phyloP scores from a whole-genome alignment of 1,140 invertebrate genomes.

The Calephelis nemesis region DNA sequence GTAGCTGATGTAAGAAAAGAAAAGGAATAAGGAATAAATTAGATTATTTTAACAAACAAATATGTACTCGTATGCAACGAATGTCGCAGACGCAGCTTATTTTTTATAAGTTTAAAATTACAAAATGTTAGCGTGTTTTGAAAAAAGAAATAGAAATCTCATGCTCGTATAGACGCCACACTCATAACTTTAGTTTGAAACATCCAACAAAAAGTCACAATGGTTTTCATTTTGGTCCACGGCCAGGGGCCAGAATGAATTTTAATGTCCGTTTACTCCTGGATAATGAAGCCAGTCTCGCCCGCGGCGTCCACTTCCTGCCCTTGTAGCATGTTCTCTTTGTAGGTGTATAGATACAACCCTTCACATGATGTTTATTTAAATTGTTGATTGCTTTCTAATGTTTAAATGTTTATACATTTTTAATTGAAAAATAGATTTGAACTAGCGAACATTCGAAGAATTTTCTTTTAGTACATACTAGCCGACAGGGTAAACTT shows the following conservation, averaged over 20 bases:
- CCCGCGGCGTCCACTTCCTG: not conserved
- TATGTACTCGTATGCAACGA: too few species aligned
- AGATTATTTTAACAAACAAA: too few species aligned
- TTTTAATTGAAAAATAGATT: too few species aligned
- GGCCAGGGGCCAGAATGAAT: slow-evolving; percentile 9
- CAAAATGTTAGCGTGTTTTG: too few species aligned
- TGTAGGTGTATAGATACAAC: not conserved
- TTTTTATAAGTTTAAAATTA: too few species aligned
- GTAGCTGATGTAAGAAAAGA: too few species aligned
- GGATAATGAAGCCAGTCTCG: slow-evolving; percentile 7
- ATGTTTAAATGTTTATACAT: not conserved
- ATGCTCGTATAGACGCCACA: not conserved
- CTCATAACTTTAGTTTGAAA: not conserved
- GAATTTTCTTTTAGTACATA: too few species aligned
- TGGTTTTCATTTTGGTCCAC: slow-evolving; percentile 1
- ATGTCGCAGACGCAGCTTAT: too few species aligned
- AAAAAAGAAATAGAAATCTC: too few species aligned
- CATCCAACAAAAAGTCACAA: slow-evolving; percentile 1
- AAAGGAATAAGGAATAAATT: too few species aligned
- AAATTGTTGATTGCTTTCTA: not conserved
- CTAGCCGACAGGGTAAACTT: too few species aligned
- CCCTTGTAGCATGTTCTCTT: slow-evolving; percentile 3
- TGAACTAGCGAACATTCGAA: too few species aligned
- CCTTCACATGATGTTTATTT: not conserved
- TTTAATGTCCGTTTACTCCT: slow-evolving; percentile 8